Conservation (phyloP, 2,888 invertebrate genomes). For the Salpingus planirostris region DNA sequence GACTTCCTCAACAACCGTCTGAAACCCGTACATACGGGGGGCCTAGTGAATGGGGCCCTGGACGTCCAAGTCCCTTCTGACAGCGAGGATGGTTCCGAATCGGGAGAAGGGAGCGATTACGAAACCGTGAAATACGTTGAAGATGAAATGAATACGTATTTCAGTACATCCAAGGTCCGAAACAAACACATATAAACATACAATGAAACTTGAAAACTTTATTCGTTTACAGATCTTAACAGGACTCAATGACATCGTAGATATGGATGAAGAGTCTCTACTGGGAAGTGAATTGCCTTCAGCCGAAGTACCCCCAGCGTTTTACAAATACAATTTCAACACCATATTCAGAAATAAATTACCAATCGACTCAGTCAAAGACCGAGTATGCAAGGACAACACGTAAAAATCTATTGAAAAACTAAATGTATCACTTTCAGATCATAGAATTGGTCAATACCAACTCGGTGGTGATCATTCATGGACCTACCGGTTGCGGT, state of each 20-base stretch:
- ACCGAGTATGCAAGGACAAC: too few relatives aligned
- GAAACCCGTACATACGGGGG: conserved; percentile 3
- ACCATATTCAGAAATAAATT: too few relatives aligned
- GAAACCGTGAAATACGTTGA: conserved; percentile 3
- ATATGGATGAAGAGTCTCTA: too few relatives aligned
- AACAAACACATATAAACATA: too few relatives aligned
- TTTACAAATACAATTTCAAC: too few relatives aligned
- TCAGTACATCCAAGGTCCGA: too few relatives aligned
- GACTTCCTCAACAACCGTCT: conserved; percentile 6
- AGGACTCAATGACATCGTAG: too few relatives aligned
- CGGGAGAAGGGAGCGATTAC: conserved; percentile 4
- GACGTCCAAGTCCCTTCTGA: background rate
- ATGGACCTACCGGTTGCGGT: conserved; percentile 93
- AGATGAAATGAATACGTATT: conserved; percentile 4
- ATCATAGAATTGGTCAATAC: conserved; percentile 60
- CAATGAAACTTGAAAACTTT: too few relatives aligned
- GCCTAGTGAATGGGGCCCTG: conserved; percentile 4
- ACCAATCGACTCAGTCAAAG: too few relatives aligned
- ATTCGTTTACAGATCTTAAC: too few relatives aligned
- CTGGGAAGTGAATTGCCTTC: too few relatives aligned
- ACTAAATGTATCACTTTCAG: conserved; percentile 35
- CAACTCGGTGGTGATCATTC: conserved; percentile 71
- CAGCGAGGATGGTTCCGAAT: conserved; percentile 2
- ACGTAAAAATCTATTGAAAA: conserved; percentile 1
- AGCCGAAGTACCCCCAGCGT: too few relatives aligned